Conservation (phyloP, 2,888 invertebrate species). For the Andrena dorsata region DNA sequence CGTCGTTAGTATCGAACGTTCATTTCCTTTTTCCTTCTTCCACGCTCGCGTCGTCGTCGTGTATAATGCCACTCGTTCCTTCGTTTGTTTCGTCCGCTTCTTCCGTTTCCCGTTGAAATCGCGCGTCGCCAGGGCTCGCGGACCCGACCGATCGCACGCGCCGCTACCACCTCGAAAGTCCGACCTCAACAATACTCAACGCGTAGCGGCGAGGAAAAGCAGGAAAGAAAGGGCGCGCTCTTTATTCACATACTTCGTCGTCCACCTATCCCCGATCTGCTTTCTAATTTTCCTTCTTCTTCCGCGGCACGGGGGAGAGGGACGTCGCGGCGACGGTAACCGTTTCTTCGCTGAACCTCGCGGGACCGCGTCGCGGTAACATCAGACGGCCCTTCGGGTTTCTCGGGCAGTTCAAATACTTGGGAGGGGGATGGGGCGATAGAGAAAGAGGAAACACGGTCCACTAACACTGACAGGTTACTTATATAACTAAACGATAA, state of each 20-base stretch:
- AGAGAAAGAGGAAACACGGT: slow-evolving; percentile 73
- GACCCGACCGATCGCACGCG: neutral
- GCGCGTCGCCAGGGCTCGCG: slow-evolving; percentile 15
- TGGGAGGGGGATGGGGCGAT: slow-evolving; percentile 19
- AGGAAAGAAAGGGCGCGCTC: slow-evolving; percentile 40
- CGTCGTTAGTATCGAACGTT: slow-evolving; percentile 40
- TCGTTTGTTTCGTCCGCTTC: slow-evolving; percentile 13
- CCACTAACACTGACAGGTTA: slow-evolving; percentile 79
- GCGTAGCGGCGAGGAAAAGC: slow-evolving; percentile 22
- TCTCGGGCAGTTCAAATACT: slow-evolving; percentile 12
- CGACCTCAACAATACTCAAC: slow-evolving; percentile 45
- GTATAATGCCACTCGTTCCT: slow-evolving; percentile 6
- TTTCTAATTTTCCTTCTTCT: slow-evolving; percentile 38
- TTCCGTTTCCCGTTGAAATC: slow-evolving; percentile 5
- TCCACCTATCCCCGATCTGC: slow-evolving; percentile 25
- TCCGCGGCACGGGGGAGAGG: neutral
- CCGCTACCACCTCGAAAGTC: slow-evolving; percentile 42
- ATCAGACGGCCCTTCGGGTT: slow-evolving; percentile 23
- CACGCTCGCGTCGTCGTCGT: slow-evolving; percentile 19
- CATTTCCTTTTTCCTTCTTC: slow-evolving; percentile 26
- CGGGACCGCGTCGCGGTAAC: slow-evolving; percentile 33
- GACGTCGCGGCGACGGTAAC: slow-evolving; percentile 43
- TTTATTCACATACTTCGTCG: slow-evolving; percentile 43
- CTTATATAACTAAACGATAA: slow-evolving; percentile 79
- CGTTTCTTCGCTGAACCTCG: slow-evolving; percentile 29